A percentile compares a stretch with the other conserved stretches of the same genome.
Evolutionary conservation across 2,888 invertebrate genomes (phyloP).

Genomic region (Lycocerus yunnanus): DNA sequence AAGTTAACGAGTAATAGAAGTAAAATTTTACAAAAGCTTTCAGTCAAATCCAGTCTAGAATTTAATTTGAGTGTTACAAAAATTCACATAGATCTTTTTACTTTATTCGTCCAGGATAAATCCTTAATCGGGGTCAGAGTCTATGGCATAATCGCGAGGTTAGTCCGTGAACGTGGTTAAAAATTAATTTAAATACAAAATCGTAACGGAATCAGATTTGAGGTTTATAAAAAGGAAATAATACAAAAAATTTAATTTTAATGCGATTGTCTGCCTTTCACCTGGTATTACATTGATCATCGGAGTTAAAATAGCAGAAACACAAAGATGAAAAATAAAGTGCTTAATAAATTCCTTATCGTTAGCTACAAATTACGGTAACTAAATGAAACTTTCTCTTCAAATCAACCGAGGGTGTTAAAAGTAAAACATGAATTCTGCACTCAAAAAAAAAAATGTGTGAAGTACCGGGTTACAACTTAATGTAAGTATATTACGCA

Average conservation of each 20-base stretch:
- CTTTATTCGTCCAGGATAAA: background rate
- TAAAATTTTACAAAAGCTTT: background rate
- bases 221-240: background rate
- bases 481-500: background rate
- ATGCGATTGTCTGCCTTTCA: background rate
- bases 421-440: background rate
- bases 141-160: background rate
- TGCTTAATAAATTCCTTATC: background rate
- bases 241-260: background rate
- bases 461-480: background rate
- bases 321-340: background rate
- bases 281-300: background rate
- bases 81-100: background rate
- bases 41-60: background rate
- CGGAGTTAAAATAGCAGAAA: background rate
- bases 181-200: background rate
- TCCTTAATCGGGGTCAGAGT: background rate
- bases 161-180: background rate
- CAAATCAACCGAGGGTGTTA: background rate
- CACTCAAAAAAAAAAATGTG: no score
- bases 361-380: background rate
- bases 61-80: background rate
- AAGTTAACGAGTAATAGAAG: background rate
- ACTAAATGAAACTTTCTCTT: background rate
- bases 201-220: background rate